Conservation (phyloP, 2,113 vertebrate species). For the Petroica traversi region DNA sequence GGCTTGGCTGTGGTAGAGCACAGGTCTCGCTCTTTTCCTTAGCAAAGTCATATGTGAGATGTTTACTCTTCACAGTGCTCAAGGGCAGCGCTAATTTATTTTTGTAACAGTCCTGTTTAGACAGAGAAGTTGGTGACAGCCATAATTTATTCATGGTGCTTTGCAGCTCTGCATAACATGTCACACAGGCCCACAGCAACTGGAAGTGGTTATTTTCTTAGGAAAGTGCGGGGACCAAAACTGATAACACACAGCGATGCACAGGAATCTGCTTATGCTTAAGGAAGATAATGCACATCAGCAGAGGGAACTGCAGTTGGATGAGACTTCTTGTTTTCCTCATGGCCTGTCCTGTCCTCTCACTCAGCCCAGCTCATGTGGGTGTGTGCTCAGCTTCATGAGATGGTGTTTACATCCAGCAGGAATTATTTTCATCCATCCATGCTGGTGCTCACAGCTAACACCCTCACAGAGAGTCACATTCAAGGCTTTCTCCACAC, state of each 20-base stretch:
- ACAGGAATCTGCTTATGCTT: constrained; percentile 19
- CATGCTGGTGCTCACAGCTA: not conserved
- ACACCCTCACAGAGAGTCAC: not conserved
- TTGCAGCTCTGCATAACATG: constrained; percentile 19
- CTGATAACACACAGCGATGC: not conserved
- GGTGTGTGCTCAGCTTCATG: not conserved
- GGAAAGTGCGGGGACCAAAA: constrained; percentile 22
- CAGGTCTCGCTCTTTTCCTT: not conserved
- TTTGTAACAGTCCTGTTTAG: constrained; percentile 36
- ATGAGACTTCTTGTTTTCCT: constrained; percentile 14
- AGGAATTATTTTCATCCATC: not conserved
- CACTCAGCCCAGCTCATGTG: not conserved
- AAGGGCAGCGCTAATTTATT: constrained; percentile 53
- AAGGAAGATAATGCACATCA: not conserved
- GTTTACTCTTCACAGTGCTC: constrained; percentile 9
- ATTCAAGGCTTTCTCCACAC: not conserved
- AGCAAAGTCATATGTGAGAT: not conserved
- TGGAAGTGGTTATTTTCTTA: constrained; percentile 39
- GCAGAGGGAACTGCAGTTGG: not conserved
- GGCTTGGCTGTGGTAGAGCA: not conserved
- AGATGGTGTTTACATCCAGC: not conserved
- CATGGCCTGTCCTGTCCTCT: not conserved
- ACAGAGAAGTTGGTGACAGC: constrained; percentile 19
- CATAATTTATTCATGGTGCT: constrained; percentile 56
- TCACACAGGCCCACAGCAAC: not conserved